Percentiles rank a stretch among this genome's conserved stretches.
Evolutionary conservation across 2,797 vertebrate genomes (phyloP).

Genomic region (Nasua narica): DNA sequence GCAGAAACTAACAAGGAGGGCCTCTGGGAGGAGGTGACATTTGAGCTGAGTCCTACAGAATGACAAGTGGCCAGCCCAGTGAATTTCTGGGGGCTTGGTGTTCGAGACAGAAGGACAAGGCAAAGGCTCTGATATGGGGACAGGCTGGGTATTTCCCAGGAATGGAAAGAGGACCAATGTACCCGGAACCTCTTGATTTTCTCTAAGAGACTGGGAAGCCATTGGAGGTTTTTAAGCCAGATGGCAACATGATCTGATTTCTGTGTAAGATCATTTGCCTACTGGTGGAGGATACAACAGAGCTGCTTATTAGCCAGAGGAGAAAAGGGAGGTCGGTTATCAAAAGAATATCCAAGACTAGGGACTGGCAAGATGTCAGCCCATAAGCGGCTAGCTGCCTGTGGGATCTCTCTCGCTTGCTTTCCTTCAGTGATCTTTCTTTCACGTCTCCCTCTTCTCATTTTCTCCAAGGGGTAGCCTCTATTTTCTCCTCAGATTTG

Average conservation of each 20-base stretch:
- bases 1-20: too few species aligned
- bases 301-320: neutral
- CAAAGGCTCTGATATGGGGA: neutral
- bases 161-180: neutral
- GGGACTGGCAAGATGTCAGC: neutral
- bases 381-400: neutral
- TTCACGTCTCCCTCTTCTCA: neutral
- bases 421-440: neutral
- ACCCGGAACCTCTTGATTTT: neutral
- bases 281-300: neutral
- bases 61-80: rapidly evolving
- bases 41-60: neutral
- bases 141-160: neutral
- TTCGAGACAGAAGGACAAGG: neutral
- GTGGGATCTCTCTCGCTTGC: too few species aligned
- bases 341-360: neutral
- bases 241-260: neutral
- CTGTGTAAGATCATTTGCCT: neutral
- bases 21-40: neutral
- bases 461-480: neutral
- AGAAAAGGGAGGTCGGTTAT: neutral
- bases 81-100: neutral
- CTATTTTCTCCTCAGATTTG: neutral
- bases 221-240: neutral
- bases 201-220: neutral